A percentile compares a stretch with the other conserved stretches of the same genome.
phyloP scores from a whole-genome alignment of 2,113 vertebrate genomes.

The Gulo gulo region DNA sequence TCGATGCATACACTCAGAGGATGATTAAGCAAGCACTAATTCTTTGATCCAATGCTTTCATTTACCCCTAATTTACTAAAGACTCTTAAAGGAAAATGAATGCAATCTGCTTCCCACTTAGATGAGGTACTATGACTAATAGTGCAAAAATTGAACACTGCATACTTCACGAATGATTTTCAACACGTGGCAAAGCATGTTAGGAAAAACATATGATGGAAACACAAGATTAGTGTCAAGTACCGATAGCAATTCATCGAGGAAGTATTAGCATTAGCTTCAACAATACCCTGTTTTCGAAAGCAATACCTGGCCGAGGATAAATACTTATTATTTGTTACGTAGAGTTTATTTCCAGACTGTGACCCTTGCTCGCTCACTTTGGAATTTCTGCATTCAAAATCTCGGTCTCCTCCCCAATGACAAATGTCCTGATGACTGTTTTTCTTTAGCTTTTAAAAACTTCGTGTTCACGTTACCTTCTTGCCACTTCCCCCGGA shows the following conservation, averaged over 20 bases:
- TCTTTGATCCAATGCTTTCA: constrained; percentile 15
- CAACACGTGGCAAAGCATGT: background rate
- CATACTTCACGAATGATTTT: background rate
- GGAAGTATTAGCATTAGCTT: background rate
- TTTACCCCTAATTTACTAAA: background rate
- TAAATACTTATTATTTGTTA: constrained; percentile 8
- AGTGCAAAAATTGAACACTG: background rate
- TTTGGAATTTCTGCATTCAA: constrained; percentile 10
- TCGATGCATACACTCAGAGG: background rate
- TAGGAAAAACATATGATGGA: constrained; percentile 22
- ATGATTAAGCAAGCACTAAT: background rate
- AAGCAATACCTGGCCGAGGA: background rate
- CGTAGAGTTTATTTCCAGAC: background rate
- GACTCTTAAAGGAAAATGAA: background rate
- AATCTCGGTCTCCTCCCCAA: background rate
- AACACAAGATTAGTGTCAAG: background rate
- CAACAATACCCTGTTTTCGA: background rate
- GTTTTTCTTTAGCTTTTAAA: background rate
- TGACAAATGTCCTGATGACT: background rate
- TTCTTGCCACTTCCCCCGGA: background rate
- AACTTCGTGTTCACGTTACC: background rate
- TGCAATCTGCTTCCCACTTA: background rate
- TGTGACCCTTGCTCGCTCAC: background rate
- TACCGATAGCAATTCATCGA: background rate
- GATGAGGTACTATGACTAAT: background rate